Evolutionary conservation across 2,113 vertebrate genomes (phyloP).

Genomic region (Lagopus leucura): DNA sequence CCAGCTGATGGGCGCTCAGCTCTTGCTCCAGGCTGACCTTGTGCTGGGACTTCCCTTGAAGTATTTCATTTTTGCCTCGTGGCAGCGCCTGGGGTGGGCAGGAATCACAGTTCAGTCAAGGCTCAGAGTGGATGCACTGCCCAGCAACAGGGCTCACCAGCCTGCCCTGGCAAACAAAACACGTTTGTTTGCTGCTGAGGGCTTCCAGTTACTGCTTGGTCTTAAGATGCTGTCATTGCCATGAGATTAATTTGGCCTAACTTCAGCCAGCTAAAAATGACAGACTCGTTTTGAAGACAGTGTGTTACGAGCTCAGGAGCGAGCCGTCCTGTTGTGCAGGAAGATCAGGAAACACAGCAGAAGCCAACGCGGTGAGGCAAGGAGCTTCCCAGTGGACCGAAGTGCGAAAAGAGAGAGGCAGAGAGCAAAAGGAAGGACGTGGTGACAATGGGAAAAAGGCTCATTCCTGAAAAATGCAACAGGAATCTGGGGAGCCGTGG

Average conservation of each 20-base stretch:
- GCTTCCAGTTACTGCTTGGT: neutral
- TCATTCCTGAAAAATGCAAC: neutral
- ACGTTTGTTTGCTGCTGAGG: neutral
- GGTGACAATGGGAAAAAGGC: neutral
- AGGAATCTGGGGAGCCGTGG: accelerated
- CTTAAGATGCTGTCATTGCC: neutral
- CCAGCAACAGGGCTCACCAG: neutral
- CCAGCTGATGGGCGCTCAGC: neutral
- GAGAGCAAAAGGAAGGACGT: neutral
- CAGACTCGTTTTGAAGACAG: neutral
- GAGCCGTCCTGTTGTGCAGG: constrained; percentile 35
- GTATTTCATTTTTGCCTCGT: neutral
- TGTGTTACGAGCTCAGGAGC: accelerated
- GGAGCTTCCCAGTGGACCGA: neutral
- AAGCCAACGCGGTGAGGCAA: neutral
- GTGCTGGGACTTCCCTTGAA: neutral
- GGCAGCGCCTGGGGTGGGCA: neutral
- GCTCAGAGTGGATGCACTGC: neutral
- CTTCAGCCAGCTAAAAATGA: constrained; percentile 40
- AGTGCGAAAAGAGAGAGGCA: neutral
- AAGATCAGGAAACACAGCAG: constrained; percentile 44
- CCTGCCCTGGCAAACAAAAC: neutral
- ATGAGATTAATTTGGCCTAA: neutral
- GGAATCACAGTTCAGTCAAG: neutral
- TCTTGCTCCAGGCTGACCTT: neutral